Percentiles rank a stretch among this genome's conserved stretches.
These are phyloP conservation scores for Eilema griseolum DNA, from an alignment of 2,888 invertebrate genomes.

Conservation along the genomic window DNA sequence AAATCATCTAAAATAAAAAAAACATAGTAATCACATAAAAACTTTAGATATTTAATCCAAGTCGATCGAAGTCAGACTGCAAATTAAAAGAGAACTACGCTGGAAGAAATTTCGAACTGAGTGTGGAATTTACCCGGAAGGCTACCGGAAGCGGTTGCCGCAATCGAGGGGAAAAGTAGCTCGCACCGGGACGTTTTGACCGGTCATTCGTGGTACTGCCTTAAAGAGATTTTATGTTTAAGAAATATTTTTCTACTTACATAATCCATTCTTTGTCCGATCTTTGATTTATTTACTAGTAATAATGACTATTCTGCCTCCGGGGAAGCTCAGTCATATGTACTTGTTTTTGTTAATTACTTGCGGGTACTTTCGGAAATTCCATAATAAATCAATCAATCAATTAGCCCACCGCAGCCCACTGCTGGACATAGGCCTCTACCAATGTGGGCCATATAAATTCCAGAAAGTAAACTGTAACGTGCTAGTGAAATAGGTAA, in stretches of 20 bases:
- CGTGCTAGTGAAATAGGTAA: background rate
- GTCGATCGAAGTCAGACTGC: constrained; percentile 52
- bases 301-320: too few species aligned
- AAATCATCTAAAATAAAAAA: too few species aligned
- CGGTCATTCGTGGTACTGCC: constrained; percentile 63
- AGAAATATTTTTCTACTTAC: constrained; percentile 50
- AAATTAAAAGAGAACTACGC: constrained; percentile 59
- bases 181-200: constrained; percentile 71
- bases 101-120: constrained; percentile 62
- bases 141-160: constrained; percentile 70
- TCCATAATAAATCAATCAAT: too few species aligned
- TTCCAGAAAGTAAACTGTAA: background rate
- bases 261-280: background rate
- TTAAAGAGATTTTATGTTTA: constrained; percentile 55
- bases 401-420: too few species aligned
- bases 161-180: constrained; percentile 78
- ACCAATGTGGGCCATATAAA: too few species aligned
- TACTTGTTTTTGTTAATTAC: background rate
- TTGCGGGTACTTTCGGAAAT: too few species aligned
- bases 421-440: too few species aligned
- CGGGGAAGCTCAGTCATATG: too few species aligned
- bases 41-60: constrained; percentile 37
- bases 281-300: background rate
- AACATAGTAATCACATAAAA: constrained; percentile 24
- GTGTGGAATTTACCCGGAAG: constrained; percentile 66